These are phyloP conservation scores for Tachina grossa DNA, from an alignment of 2,888 invertebrate genomes.

Conservation along the genomic window DNA sequence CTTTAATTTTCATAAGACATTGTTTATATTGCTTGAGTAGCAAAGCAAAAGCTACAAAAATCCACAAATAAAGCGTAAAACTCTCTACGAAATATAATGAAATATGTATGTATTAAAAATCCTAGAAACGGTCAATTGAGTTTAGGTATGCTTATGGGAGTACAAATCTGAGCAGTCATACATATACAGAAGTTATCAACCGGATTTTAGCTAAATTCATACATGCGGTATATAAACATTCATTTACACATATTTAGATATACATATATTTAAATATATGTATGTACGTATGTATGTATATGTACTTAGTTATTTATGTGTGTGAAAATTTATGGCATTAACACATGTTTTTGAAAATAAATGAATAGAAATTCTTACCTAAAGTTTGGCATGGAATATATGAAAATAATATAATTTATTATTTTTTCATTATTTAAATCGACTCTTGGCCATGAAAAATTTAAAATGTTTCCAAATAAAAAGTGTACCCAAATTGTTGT, in stretches of 20 bases:
- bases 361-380: too few species aligned
- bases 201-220: background rate
- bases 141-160: background rate
- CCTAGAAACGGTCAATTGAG: background rate
- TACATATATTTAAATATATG: background rate
- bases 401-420: too few species aligned
- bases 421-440: too few species aligned
- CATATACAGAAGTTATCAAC: background rate
- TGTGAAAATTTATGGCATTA: too few species aligned
- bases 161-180: background rate
- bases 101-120: slow-evolving; percentile 13
- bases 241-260: background rate
- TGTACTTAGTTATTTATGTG: too few species aligned
- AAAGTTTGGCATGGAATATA: too few species aligned
- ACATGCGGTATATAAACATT: background rate
- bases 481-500: too few species aligned
- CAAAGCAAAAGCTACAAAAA: background rate
- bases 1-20: background rate
- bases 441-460: too few species aligned
- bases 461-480: too few species aligned
- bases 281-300: background rate
- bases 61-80: slow-evolving; percentile 13
- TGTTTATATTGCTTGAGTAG: background rate
- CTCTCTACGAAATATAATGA: slow-evolving; percentile 5
- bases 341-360: too few species aligned